Conservation (phyloP, 1,140 invertebrate genomes). For the Panagrolaimus sp. region DNA sequence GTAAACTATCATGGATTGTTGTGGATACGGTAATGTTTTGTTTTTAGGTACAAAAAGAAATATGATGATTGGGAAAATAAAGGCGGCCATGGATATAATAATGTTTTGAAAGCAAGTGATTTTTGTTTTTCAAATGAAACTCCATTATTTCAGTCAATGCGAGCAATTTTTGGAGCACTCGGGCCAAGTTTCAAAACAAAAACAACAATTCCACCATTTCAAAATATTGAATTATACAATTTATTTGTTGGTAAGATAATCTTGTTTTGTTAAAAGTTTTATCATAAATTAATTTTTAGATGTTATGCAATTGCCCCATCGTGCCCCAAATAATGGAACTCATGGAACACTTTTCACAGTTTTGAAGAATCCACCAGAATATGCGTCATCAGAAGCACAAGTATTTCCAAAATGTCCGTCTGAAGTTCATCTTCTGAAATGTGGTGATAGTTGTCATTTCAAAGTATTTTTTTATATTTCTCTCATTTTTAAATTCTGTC, state of each 20-base stretch:
- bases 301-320: neutral
- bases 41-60: no score
- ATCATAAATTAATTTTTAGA: neutral
- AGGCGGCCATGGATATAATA: conserved; percentile 2
- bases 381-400: neutral
- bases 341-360: neutral
- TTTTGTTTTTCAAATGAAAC: no score
- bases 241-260: neutral
- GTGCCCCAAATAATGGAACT: conserved; percentile 1
- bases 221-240: conserved; percentile 5
- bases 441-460: conserved; percentile 45
- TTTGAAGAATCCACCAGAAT: neutral
- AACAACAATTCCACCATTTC: neutral
- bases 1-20: no score
- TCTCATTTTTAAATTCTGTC: neutral
- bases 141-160: neutral
- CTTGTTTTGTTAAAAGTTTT: neutral
- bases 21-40: no score
- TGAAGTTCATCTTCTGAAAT: neutral
- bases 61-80: neutral
- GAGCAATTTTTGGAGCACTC: conserved; percentile 1
- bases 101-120: no score
- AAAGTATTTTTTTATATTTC: conserved; percentile 23
- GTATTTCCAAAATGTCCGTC: neutral
- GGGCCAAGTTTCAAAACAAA: conserved; percentile 9